Conservation (phyloP, 2,797 vertebrate genomes). For the Phalanger gymnotis region DNA sequence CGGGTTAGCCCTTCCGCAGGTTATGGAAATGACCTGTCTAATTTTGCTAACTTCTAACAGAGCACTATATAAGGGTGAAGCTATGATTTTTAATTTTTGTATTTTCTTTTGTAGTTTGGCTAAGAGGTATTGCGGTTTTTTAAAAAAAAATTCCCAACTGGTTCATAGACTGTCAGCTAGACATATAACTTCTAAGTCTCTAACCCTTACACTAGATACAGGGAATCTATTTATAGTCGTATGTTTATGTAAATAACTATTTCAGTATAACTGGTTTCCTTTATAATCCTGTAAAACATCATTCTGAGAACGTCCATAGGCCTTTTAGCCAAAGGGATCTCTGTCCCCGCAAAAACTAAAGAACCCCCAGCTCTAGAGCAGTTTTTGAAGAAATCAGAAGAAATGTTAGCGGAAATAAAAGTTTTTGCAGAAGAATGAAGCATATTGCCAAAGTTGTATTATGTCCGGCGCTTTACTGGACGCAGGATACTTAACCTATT, state of each 20-base stretch:
- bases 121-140: neutral
- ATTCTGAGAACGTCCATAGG: neutral
- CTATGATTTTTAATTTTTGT: neutral
- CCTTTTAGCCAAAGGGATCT: neutral
- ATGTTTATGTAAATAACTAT: neutral
- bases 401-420: neutral
- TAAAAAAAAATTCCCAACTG: neutral
- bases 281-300: neutral
- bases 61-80: neutral
- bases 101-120: conserved; percentile 8
- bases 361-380: neutral
- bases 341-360: neutral
- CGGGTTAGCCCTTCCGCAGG: neutral
- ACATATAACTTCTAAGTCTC: neutral
- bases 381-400: neutral
- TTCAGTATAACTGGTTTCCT: neutral
- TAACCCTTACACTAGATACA: neutral
- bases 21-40: neutral
- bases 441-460: neutral
- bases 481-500: conserved; percentile 19
- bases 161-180: neutral
- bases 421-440: neutral
- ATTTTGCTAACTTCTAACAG: neutral
- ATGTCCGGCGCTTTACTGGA: neutral
- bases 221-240: neutral